Evolutionary conservation across 2,888 invertebrate genomes (phyloP).

Genomic region (Amphiduros pacificus): DNA sequence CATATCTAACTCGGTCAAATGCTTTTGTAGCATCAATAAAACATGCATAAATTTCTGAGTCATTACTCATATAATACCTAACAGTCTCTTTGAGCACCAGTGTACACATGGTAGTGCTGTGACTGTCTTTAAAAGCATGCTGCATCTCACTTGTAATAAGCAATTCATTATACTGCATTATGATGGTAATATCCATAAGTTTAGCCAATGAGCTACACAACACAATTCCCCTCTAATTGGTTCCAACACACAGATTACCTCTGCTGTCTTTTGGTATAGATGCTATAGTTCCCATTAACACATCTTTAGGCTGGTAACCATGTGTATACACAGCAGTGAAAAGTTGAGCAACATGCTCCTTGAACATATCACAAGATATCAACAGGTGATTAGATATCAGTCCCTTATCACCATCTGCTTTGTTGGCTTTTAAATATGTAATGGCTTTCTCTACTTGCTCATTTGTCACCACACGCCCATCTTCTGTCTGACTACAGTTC

Average conservation of each 20-base stretch:
- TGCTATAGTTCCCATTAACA: background rate
- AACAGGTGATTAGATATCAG: constrained; percentile 3
- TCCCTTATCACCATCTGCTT: background rate
- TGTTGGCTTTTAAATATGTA: background rate
- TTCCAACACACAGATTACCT: background rate
- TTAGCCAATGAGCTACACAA: background rate
- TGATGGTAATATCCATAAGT: background rate
- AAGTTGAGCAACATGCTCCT: background rate
- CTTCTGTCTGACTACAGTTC: too few relatives aligned
- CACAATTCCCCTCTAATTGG: background rate
- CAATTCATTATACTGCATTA: background rate
- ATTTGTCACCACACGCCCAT: too few relatives aligned
- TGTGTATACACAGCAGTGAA: background rate
- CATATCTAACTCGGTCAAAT: constrained; percentile 2
- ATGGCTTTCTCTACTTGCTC: background rate
- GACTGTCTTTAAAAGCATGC: background rate
- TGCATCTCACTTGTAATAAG: background rate
- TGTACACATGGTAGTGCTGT: background rate
- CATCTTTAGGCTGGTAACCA: constrained; percentile 1
- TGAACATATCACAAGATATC: background rate
- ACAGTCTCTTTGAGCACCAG: background rate
- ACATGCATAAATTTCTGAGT: background rate
- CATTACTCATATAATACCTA: background rate
- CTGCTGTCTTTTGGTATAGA: background rate
- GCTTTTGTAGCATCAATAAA: background rate